phyloP scores from a whole-genome alignment of 2,888 invertebrate genomes.

The Cantharis rufa region DNA sequence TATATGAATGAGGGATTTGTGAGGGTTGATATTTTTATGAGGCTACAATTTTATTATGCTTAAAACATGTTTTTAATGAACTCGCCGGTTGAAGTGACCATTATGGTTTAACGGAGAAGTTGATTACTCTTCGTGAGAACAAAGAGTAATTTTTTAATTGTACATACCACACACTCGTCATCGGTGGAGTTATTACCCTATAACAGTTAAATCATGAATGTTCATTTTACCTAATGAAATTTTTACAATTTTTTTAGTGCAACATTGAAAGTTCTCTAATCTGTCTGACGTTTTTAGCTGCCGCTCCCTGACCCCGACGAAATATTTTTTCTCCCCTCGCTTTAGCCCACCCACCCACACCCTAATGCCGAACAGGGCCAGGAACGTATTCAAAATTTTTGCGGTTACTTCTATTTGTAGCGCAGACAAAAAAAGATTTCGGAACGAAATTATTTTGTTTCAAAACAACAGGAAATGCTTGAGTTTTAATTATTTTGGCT shows the following conservation, averaged over 20 bases:
- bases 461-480: slow-evolving; percentile 20
- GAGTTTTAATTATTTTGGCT: slow-evolving; percentile 6
- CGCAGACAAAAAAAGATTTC: not conserved
- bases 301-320: slow-evolving; percentile 23
- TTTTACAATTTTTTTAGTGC: not conserved
- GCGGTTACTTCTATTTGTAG: not conserved
- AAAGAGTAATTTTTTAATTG: not conserved
- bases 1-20: slow-evolving; percentile 21
- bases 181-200: not conserved
- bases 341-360: slow-evolving; percentile 23
- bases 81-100: not conserved
- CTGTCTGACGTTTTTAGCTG: slow-evolving; percentile 19
- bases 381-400: slow-evolving; percentile 23
- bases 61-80: not conserved
- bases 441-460: not conserved
- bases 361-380: slow-evolving; percentile 26
- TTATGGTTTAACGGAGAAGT: not conserved
- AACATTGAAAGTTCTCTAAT: slow-evolving; percentile 17
- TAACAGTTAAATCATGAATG: not conserved
- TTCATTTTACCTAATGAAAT: not conserved
- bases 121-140: not conserved
- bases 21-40: not conserved
- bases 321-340: slow-evolving; percentile 23
- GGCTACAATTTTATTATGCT: not conserved
- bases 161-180: not conserved